A percentile compares a stretch with the other conserved stretches of the same genome.
Evolutionary conservation across 2,888 invertebrate species (phyloP).

Genomic region (Periphyllus acericola): DNA sequence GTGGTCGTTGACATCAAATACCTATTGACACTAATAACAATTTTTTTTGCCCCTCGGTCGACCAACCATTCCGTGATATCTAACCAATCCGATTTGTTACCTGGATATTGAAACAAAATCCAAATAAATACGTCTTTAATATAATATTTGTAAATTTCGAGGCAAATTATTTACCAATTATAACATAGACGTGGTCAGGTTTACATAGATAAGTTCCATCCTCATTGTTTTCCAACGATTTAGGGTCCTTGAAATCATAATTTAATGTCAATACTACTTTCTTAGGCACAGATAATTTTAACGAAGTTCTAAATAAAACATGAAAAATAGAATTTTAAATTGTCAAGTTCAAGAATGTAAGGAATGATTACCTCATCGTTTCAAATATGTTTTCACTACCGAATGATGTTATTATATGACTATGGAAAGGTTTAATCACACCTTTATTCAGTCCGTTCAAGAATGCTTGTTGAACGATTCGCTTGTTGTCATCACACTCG

Average conservation of each 20-base stretch:
- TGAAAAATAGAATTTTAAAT: not conserved
- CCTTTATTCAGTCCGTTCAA: slow-evolving; percentile 31
- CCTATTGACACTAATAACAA: slow-evolving; percentile 51
- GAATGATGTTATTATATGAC: not conserved
- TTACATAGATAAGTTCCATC: not conserved
- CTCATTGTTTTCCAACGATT: no score
- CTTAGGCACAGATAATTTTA: not conserved
- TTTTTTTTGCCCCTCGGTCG: slow-evolving; percentile 57
- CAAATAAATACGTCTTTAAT: not conserved
- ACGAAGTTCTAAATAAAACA: not conserved
- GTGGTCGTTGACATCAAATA: not conserved
- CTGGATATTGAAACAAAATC: not conserved
- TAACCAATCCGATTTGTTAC: slow-evolving; percentile 41
- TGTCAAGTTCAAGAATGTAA: not conserved
- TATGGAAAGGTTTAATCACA: not conserved
- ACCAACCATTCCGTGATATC: slow-evolving; percentile 64
- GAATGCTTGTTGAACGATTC: slow-evolving; percentile 3
- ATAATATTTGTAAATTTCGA: not conserved
- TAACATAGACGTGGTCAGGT: slow-evolving; percentile 1
- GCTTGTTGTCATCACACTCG: slow-evolving; percentile 2
- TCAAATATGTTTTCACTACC: not conserved
- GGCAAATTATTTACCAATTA: slow-evolving; percentile 26
- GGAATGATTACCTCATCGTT: slow-evolving; percentile 8
- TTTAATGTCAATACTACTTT: not conserved
- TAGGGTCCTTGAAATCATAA: not conserved